Conservation (phyloP, 2,113 vertebrate species). For the Epinephelus fuscoguttatus region DNA sequence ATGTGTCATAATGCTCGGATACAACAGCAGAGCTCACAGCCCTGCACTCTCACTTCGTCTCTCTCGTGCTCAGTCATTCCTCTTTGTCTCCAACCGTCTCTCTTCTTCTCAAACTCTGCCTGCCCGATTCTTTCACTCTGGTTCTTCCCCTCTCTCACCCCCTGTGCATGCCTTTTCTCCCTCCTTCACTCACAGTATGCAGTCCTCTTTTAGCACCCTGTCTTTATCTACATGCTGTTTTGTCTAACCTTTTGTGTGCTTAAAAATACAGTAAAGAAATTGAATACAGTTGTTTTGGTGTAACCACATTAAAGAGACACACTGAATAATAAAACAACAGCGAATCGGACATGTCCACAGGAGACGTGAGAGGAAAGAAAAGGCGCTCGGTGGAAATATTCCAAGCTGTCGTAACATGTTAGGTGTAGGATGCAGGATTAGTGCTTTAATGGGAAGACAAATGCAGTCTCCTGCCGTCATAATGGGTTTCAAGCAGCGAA, state of each 20-base stretch:
- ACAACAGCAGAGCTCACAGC: slow-evolving; percentile 42
- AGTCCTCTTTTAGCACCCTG: background rate
- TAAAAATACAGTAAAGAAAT: background rate
- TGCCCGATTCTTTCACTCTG: background rate
- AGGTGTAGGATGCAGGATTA: slow-evolving; percentile 70
- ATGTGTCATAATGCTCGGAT: slow-evolving; percentile 62
- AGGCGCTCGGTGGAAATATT: slow-evolving; percentile 57
- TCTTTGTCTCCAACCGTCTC: slow-evolving; percentile 36
- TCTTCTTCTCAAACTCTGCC: slow-evolving; percentile 41
- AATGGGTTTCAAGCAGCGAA: slow-evolving; percentile 60
- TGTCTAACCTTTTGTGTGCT: background rate
- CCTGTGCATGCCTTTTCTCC: background rate
- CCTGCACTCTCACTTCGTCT: slow-evolving; percentile 29
- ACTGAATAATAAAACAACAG: slow-evolving; percentile 23
- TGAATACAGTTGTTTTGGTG: background rate
- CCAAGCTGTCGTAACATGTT: slow-evolving; percentile 72
- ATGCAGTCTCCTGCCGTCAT: slow-evolving; percentile 57
- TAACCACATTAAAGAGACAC: background rate
- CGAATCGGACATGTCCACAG: slow-evolving; percentile 45
- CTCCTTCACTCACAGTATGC: slow-evolving; percentile 7
- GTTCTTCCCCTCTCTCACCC: background rate
- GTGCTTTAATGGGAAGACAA: slow-evolving; percentile 62
- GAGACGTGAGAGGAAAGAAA: slow-evolving; percentile 54
- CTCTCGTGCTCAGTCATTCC: slow-evolving; percentile 35
- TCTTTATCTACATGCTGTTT: background rate